These are phyloP conservation scores for Arothron firmamentum DNA, from an alignment of 2,113 vertebrate genomes.

Conservation along the genomic window DNA sequence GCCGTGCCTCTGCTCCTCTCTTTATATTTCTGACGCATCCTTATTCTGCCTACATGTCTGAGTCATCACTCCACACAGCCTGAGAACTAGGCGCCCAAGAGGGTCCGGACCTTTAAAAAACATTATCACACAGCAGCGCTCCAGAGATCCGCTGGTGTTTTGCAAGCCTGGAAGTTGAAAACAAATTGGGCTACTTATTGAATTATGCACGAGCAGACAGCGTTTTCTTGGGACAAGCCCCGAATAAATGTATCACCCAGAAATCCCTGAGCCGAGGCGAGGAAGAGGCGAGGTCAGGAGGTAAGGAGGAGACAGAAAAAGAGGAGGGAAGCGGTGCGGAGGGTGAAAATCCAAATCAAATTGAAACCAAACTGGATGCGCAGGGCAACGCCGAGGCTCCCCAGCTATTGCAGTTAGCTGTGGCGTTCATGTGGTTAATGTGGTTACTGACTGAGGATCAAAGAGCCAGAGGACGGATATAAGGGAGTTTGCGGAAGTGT, in stretches of 20 bases:
- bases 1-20: constrained; percentile 11
- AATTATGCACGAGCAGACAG: neutral
- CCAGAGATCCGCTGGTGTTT: constrained; percentile 19
- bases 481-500: constrained; percentile 5
- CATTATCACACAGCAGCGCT: neutral
- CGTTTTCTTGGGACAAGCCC: constrained; percentile 14
- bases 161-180: constrained; percentile 1
- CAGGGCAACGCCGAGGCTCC: constrained; percentile 21
- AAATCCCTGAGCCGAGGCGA: constrained; percentile 24
- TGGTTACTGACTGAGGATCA: constrained; percentile 21
- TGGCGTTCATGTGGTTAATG: constrained; percentile 14
- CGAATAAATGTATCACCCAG: constrained; percentile 19
- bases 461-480: neutral
- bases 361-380: constrained; percentile 16
- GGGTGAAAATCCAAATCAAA: constrained; percentile 7
- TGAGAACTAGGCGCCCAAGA: constrained; percentile 20
- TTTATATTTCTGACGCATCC: constrained; percentile 34
- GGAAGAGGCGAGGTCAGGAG: constrained; percentile 25
- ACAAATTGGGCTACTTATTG: neutral
- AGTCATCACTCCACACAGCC: constrained; percentile 32
- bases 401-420: constrained; percentile 20
- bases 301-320: constrained; percentile 13
- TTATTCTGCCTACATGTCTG: constrained; percentile 31
- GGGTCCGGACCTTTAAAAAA: constrained; percentile 24
- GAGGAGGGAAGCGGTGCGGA: constrained; percentile 2